Conservation (phyloP, 1,140 invertebrate species). For the Episyrphus balteatus region DNA sequence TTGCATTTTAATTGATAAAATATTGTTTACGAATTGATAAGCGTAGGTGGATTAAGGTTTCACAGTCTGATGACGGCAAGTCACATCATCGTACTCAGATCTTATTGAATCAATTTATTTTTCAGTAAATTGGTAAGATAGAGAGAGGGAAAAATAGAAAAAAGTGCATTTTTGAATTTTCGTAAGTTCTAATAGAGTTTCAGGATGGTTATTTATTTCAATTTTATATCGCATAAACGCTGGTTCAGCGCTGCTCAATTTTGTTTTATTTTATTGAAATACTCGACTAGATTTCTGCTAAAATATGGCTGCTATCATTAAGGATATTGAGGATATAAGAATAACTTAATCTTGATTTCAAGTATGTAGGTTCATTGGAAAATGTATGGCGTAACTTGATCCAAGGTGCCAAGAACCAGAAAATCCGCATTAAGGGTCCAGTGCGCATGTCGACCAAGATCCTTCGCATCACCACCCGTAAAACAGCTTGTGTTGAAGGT, state of each 20-base stretch:
- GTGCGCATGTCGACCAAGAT: conserved; percentile 93
- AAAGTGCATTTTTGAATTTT: no score
- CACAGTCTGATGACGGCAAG: no score
- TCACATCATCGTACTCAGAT: no score
- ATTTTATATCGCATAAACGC: conserved; percentile 25
- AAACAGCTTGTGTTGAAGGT: conserved; percentile 99
- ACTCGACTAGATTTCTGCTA: conserved; percentile 41
- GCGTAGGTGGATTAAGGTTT: no score
- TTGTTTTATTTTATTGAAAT: conserved; percentile 37
- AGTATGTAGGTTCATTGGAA: conserved; percentile 91
- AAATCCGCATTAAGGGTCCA: conserved; percentile 91
- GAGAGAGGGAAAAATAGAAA: no score
- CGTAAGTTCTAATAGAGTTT: no score
- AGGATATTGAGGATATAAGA: no score
- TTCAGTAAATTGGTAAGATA: no score
- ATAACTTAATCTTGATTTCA: conserved; percentile 59
- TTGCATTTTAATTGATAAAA: no score
- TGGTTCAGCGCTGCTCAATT: conserved; percentile 47
- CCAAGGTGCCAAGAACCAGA: conserved; percentile 91
- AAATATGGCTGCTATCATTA: conserved; percentile 34
- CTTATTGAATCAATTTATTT: no score
- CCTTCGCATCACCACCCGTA: conserved; percentile 94
- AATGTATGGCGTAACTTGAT: conserved; percentile 97
- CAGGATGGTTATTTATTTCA: no score
- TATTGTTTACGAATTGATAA: no score